These are phyloP conservation scores for Antechinus flavipes DNA, from an alignment of 2,113 vertebrate genomes.

Conservation along the genomic window DNA sequence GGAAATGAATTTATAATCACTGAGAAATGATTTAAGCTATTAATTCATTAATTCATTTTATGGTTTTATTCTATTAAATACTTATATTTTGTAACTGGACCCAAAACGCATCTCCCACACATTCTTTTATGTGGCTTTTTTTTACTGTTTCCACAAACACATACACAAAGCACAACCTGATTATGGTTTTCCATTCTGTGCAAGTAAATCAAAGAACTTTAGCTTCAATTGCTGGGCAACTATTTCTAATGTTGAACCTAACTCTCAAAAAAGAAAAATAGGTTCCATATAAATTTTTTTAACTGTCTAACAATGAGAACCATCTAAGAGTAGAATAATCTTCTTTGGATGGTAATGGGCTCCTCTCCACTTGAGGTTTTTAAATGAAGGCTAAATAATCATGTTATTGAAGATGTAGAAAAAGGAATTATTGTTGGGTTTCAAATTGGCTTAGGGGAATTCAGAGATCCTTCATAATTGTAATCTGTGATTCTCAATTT, in stretches of 20 bases:
- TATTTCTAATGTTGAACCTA: background rate
- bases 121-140: background rate
- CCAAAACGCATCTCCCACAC: background rate
- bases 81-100: background rate
- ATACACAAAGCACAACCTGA: background rate
- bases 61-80: background rate
- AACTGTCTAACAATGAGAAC: background rate
- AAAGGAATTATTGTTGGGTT: background rate
- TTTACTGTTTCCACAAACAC: background rate
- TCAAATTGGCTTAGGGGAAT: background rate
- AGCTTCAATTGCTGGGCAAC: background rate
- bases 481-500: background rate
- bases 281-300: background rate
- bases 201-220: background rate
- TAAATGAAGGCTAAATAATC: background rate
- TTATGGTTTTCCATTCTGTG: background rate
- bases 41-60: background rate
- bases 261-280: background rate
- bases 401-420: background rate
- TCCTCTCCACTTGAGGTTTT: background rate
- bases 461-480: background rate
- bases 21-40: background rate
- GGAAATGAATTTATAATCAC: background rate
- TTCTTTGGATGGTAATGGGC: background rate
- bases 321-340: background rate